These are phyloP conservation scores for Mythimna vitellina DNA, from an alignment of 2,888 invertebrate genomes.

Conservation along the genomic window DNA sequence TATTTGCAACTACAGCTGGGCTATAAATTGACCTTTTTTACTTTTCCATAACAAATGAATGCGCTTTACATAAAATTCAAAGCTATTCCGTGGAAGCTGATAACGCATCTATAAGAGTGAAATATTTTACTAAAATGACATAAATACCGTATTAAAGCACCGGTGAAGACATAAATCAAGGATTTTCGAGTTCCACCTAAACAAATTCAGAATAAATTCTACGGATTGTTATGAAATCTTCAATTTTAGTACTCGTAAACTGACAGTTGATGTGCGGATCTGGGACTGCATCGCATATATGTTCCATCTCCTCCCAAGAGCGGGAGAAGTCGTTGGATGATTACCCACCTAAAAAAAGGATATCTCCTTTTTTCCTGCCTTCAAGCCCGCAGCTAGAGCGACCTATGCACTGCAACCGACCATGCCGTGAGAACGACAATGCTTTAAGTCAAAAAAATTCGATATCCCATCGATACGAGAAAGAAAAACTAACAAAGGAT, in stretches of 20 bases:
- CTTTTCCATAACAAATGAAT: slow-evolving; percentile 18
- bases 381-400: neutral
- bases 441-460: neutral
- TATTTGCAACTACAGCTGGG: slow-evolving; percentile 4
- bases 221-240: no score
- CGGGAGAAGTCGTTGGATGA: no score
- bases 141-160: slow-evolving; percentile 30
- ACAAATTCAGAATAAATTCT: slow-evolving; percentile 20
- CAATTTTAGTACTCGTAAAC: slow-evolving; percentile 16
- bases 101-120: slow-evolving; percentile 46
- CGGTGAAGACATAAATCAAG: slow-evolving; percentile 43
- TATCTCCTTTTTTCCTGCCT: neutral
- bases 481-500: neutral
- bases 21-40: slow-evolving; percentile 12
- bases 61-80: slow-evolving; percentile 27
- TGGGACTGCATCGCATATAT: no score
- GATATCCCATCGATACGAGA: no score
- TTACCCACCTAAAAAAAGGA: no score
- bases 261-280: neutral
- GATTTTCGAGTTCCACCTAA: slow-evolving; percentile 22
- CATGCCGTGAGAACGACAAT: no score
- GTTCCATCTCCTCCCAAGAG: no score
- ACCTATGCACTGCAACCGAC: neutral
- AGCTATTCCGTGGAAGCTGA: slow-evolving; percentile 39
- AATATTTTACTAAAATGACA: slow-evolving; percentile 41